Conservation (phyloP, 2,888 invertebrate species). For the Gastrophysa polygoni region DNA sequence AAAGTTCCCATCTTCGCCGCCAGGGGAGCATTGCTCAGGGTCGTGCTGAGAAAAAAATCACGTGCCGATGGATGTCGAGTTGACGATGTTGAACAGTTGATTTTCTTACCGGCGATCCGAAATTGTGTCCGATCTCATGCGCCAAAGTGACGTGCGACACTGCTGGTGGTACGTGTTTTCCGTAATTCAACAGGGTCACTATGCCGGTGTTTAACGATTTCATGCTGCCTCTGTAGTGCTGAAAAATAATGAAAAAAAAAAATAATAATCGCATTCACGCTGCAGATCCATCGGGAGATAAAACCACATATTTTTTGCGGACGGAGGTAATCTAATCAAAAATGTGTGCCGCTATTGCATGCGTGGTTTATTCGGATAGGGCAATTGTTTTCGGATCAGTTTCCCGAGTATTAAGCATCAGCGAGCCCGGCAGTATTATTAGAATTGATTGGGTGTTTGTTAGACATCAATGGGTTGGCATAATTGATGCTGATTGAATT, state of each 20-base stretch:
- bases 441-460: background rate
- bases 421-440: background rate
- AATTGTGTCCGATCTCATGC: constrained; percentile 99
- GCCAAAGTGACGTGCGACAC: constrained; percentile 98
- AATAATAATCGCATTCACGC: no score
- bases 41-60: constrained; percentile 74
- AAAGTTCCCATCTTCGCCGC: constrained; percentile 96
- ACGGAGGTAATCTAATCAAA: no score
- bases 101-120: constrained; percentile 86
- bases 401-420: background rate
- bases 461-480: background rate
- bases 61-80: no score
- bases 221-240: constrained; percentile 92
- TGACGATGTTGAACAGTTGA: background rate
- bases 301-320: no score
- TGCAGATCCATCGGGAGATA: no score
- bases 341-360: no score
- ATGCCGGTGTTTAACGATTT: constrained; percentile 98
- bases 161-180: constrained; percentile 96
- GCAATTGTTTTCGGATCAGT: constrained; percentile 8
- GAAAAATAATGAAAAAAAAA: constrained; percentile 56
- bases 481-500: no score
- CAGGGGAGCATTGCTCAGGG: constrained; percentile 92
- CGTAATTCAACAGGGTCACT: constrained; percentile 96
- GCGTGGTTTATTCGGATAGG: background rate